Percentiles rank a stretch among this genome's conserved stretches.
Evolutionary conservation across 2,113 vertebrate species (phyloP).

Genomic region (Anolis sagrei): DNA sequence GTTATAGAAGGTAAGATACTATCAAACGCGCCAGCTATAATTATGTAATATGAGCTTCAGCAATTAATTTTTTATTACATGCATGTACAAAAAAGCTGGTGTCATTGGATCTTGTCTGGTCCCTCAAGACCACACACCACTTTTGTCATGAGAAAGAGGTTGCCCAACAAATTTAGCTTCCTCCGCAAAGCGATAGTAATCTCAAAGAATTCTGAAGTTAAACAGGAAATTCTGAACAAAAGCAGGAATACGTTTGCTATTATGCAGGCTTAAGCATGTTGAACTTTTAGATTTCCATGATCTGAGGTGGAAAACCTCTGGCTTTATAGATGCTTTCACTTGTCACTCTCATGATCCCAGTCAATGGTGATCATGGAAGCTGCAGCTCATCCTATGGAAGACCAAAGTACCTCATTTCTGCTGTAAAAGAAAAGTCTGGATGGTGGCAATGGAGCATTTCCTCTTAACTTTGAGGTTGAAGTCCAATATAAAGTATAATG

Average conservation of each 20-base stretch:
- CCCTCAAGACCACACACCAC: not conserved
- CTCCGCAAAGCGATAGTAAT: not conserved
- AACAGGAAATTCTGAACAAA: not conserved
- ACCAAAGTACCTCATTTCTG: not conserved
- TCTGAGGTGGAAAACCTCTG: not conserved
- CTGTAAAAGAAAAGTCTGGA: not conserved
- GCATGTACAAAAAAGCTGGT: not conserved
- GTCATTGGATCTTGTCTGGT: not conserved
- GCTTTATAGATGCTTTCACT: too few species aligned
- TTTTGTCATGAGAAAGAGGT: not conserved
- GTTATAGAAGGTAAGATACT: not conserved
- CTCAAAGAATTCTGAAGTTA: not conserved
- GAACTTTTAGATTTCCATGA: not conserved
- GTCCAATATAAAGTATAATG: not conserved
- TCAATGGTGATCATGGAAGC: not conserved
- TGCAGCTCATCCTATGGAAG: not conserved
- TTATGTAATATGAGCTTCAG: not conserved
- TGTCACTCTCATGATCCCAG: not conserved
- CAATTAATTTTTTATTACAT: not conserved
- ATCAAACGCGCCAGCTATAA: not conserved
- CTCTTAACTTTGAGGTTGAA: not conserved
- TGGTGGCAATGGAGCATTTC: not conserved
- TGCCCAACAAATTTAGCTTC: not conserved
- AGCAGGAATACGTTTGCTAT: not conserved
- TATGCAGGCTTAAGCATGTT: not conserved